Evolutionary conservation across 2,113 vertebrate genomes (phyloP).

Genomic region (Phaethon lepturus): DNA sequence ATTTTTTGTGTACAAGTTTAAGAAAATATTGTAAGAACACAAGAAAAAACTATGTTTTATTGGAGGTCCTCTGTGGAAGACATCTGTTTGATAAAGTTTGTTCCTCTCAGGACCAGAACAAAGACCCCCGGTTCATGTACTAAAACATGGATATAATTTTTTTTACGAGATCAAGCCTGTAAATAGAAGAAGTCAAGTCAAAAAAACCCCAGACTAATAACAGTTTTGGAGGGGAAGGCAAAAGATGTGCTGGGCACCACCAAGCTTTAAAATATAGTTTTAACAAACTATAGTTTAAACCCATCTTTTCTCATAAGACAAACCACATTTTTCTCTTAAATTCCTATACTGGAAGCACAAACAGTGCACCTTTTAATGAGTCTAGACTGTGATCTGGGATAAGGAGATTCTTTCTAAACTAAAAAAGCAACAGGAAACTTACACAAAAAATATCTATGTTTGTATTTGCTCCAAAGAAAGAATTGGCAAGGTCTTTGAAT

Average conservation of each 20-base stretch:
- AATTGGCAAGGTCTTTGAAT: background rate
- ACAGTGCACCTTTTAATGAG: background rate
- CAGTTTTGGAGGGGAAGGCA: background rate
- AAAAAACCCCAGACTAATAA: background rate
- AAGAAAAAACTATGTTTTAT: background rate
- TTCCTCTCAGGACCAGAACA: background rate
- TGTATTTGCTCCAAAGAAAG: background rate
- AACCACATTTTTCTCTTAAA: background rate
- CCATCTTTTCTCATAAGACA: background rate
- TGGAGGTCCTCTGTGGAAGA: background rate
- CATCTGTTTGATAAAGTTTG: background rate
- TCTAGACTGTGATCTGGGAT: background rate
- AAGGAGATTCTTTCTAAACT: background rate
- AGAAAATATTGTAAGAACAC: background rate
- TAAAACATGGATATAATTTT: background rate
- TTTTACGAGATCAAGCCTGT: background rate
- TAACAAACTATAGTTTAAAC: background rate
- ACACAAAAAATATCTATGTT: background rate
- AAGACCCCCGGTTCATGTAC: background rate
- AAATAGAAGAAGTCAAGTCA: background rate
- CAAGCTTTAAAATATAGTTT: background rate
- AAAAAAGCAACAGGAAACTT: background rate
- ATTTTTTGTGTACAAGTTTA: background rate
- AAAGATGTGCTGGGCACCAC: background rate
- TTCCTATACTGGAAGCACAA: background rate